Conservation (phyloP, 2,797 vertebrate genomes). For the Bradypus variegatus region DNA sequence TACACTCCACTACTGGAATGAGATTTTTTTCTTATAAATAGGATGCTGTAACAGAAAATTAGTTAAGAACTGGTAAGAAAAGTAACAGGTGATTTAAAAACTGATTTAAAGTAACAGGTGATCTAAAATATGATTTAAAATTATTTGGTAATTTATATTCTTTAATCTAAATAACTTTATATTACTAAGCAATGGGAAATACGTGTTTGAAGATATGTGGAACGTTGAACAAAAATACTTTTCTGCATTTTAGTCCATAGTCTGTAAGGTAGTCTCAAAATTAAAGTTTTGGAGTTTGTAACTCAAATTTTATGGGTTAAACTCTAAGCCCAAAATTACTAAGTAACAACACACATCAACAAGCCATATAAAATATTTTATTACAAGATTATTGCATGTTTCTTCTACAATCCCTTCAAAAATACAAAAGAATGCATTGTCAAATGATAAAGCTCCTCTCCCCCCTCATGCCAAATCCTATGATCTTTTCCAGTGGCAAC, state of each 20-base stretch:
- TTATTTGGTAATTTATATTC: background rate
- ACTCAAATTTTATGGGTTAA: background rate
- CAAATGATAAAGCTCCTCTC: background rate
- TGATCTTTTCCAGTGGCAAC: background rate
- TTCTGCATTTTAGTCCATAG: background rate
- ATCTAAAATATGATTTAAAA: conserved; percentile 18
- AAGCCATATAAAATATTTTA: background rate
- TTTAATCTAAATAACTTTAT: background rate
- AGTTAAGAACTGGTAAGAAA: background rate
- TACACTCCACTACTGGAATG: background rate
- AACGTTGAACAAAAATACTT: background rate
- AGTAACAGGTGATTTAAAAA: background rate
- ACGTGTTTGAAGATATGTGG: background rate
- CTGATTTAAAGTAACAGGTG: background rate
- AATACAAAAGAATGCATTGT: background rate
- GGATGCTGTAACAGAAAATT: background rate
- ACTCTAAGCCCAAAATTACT: background rate
- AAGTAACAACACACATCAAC: background rate
- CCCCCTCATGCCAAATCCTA: background rate
- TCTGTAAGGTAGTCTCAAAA: background rate
- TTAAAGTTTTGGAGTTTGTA: background rate
- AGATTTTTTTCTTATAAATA: background rate
- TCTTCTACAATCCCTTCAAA: background rate
- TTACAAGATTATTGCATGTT: conserved; percentile 2
- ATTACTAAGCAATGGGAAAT: background rate